Evolutionary conservation across 2,888 invertebrate species (phyloP), one percentile per base, ranked within the genome.

Genomic region (Teleogryllus oceanicus): DNA sequence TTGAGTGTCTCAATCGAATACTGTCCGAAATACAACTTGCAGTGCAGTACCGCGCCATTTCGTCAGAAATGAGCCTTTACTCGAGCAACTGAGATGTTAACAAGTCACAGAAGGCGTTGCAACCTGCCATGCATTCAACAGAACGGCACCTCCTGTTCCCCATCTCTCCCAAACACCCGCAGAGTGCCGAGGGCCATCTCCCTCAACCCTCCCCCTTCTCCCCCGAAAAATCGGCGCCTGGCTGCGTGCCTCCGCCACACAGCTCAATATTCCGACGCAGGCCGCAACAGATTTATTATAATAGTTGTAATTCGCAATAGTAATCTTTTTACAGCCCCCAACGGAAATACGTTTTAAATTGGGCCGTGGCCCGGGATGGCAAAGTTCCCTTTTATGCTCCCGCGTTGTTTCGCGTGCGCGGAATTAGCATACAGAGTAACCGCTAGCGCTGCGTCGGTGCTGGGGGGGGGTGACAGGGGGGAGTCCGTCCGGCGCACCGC

Each of bases 291-390:
- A 62, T 62, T 62, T 62, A 62, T 62, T 62, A 62, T 62, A 62
- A 62, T 62, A 62, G 62, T 62, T 62, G 62, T 62, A 62, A 62
- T 62, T 8, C 62, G 62, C 62, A 62, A 62, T 62, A 62, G 62
- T 62, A 62, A 62, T 62, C 62, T 62, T 62, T 62, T 62, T 62
- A 62, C 62, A 62, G n/a, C 62, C 62, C 62, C 62, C 62, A 62
- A 62, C n/a, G 62, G 62, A 62, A 62, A 62, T 62, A 13, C n/a
- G 62, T 62, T 62, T 62, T 62, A 62, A 62, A 62, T 62, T 62
- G 62, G 62, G 62, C n/a, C 16, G 62, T 62, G 62, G 62, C 4
- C 16, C 62, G 62, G 62, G 62, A 62, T 62, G 62, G 62, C n/a
- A 8, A 62, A 62, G n/a, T n/a, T 62, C n/a, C 62, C 62, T 62